Evolutionary conservation across 1,140 invertebrate species (phyloP), one percentile per base, ranked within the genome.

Genomic region (Pinna nobilis): DNA sequence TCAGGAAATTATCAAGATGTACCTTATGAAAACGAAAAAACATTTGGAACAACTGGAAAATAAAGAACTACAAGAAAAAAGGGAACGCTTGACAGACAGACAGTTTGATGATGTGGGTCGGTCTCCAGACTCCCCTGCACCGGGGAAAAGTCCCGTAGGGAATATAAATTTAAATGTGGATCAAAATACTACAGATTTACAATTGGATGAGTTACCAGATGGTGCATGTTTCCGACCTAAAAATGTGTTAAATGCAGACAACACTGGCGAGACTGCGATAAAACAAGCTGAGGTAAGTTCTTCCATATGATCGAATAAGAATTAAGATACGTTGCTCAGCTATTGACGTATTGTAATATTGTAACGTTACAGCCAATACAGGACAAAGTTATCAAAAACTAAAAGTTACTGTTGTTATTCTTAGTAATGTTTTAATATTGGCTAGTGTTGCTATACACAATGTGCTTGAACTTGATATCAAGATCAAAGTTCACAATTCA

Each of bases 131-230:
- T 49, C 35, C 2, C n/a, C 70, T 41, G 61, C 60, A 63, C 23
- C 70, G 3, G 70, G 15, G 59, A 65, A 70, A 53, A 53, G 47
- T 65, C 69, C 59, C 57, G n/a, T n/a, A n/a, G 49, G 28, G 30
- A 70, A 59, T 68, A 69, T 53, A 64, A 25, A 53, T 37, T n/a
- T n/a, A n/a, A n/a, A n/a, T n/a, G n/a, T n/a, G n/a, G n/a, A n/a
- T n/a, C n/a, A n/a, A n/a, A n/a, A n/a, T n/a, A n/a, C n/a, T n/a
- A 11, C 39, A 9, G 9, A 44, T 44, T 44, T 44, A 44, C 9
- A n/a, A n/a, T 75, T 76, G 0, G 82, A 84, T 20, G 82, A 84
- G 30, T 49, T 84, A 35, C 82, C 82, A 9, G 82, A 84, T 64
- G 82, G 80, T 4, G 80, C 77, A 25, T 82, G 81, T 60, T 81